These are phyloP conservation scores for Julus scandinavius DNA, from an alignment of 2,888 invertebrate species.

Conservation along the genomic window DNA sequence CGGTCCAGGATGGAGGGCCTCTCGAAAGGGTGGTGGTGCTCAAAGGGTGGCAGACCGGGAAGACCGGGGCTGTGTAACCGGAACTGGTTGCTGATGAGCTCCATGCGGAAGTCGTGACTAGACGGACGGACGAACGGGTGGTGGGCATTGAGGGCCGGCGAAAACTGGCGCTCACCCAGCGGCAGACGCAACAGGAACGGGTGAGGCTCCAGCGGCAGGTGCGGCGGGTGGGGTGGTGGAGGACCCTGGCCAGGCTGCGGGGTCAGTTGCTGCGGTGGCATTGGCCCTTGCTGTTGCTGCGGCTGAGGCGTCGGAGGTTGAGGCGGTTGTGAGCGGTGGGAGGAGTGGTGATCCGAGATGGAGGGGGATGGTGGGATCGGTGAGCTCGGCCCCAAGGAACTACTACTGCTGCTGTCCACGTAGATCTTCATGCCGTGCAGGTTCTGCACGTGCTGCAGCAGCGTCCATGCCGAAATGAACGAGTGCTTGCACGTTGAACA, in stretches of 20 bases:
- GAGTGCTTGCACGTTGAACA: constrained; percentile 94
- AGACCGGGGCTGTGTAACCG: constrained; percentile 70
- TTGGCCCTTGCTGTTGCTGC: constrained; percentile 55
- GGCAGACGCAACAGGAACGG: constrained; percentile 72
- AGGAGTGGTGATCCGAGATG: constrained; percentile 56
- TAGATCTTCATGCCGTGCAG: constrained; percentile 95
- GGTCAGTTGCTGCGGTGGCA: constrained; percentile 55
- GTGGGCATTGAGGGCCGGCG: constrained; percentile 67
- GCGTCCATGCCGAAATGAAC: constrained; percentile 92
- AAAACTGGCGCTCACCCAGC: constrained; percentile 70
- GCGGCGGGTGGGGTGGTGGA: constrained; percentile 59
- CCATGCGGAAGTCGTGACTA: constrained; percentile 82
- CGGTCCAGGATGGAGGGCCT: constrained; percentile 69
- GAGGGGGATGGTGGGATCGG: constrained; percentile 58
- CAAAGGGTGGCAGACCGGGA: constrained; percentile 75
- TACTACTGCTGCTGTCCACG: constrained; percentile 70
- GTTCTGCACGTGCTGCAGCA: constrained; percentile 94
- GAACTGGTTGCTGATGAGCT: constrained; percentile 84
- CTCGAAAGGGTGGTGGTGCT: constrained; percentile 70
- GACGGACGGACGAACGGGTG: constrained; percentile 79
- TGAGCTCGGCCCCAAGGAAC: constrained; percentile 53
- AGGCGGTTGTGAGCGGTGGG: constrained; percentile 51
- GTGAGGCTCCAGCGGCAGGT: constrained; percentile 59
- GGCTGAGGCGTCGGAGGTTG: constrained; percentile 40
- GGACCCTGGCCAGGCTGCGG: constrained; percentile 67